Evolutionary conservation across 1,140 invertebrate genomes (phyloP).

Genomic region (Nasonia giraulti): DNA sequence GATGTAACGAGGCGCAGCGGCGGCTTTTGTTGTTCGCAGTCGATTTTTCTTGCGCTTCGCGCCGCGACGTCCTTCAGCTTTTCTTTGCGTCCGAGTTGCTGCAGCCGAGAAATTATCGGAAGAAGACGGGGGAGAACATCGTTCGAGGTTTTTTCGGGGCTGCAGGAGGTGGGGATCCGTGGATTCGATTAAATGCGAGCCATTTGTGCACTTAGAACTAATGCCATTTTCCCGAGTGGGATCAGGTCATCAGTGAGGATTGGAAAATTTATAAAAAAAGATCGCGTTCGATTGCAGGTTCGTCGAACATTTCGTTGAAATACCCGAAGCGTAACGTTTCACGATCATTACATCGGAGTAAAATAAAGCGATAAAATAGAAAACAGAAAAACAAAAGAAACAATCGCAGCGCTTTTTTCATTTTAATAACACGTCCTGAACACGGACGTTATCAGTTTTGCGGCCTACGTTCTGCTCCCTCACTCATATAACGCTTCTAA

Average conservation of each 20-base stretch:
- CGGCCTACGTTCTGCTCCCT: background rate
- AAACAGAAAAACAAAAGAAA: background rate
- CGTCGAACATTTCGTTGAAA: too few species aligned
- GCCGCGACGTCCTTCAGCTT: background rate
- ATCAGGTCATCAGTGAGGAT: background rate
- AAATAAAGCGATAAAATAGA: background rate
- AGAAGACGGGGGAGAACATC: too few species aligned
- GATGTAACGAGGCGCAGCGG: background rate
- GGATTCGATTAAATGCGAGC: background rate
- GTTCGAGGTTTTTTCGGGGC: background rate
- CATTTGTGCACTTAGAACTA: background rate
- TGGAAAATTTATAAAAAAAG: background rate
- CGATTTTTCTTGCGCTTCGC: background rate
- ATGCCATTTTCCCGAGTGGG: background rate
- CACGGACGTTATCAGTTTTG: background rate
- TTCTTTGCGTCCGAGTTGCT: background rate
- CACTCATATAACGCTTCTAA: background rate
- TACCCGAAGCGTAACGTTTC: too few species aligned
- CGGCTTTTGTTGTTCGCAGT: background rate
- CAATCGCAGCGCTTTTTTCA: background rate
- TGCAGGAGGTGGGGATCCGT: background rate
- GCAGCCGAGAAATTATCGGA: background rate
- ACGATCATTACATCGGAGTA: too few species aligned
- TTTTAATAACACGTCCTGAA: background rate
- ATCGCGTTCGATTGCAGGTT: too few species aligned